A percentile compares a stretch with the other conserved stretches of the same genome.
These are phyloP conservation scores for Mesaphorura yosii DNA, from an alignment of 1,140 invertebrate species.

Conservation along the genomic window DNA sequence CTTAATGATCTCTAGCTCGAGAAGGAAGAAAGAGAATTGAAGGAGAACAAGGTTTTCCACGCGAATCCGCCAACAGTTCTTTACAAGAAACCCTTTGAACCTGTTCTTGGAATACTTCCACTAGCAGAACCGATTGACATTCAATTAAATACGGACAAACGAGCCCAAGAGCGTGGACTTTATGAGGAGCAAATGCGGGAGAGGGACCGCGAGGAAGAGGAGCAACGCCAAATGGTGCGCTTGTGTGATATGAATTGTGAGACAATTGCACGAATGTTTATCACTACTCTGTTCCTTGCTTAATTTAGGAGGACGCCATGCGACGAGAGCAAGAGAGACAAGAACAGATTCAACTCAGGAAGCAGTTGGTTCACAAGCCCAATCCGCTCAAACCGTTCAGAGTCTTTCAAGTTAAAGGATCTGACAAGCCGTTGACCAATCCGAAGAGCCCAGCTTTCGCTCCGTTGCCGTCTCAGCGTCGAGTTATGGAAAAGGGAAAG, in stretches of 20 bases:
- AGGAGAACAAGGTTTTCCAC: slow-evolving; percentile 37
- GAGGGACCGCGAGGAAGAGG: slow-evolving; percentile 37
- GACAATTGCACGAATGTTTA: neutral
- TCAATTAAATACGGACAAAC: slow-evolving; percentile 39
- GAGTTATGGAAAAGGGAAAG: slow-evolving; percentile 1
- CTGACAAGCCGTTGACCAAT: slow-evolving; percentile 20
- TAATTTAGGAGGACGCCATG: slow-evolving; percentile 11
- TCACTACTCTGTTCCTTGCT: neutral
- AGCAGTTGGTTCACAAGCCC: slow-evolving; percentile 23
- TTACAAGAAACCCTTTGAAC: slow-evolving; percentile 42
- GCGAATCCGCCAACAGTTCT: slow-evolving; percentile 40
- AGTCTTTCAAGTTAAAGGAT: slow-evolving; percentile 19
- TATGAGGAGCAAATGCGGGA: slow-evolving; percentile 37
- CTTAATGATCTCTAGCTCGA: slow-evolving; percentile 16
- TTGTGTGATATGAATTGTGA: neutral
- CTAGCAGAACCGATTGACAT: slow-evolving; percentile 38
- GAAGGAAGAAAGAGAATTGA: slow-evolving; percentile 30
- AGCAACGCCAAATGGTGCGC: slow-evolving; percentile 13
- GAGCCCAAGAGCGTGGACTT: slow-evolving; percentile 38
- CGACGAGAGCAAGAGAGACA: slow-evolving; percentile 15
- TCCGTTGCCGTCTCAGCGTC: slow-evolving; percentile 19
- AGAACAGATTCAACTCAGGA: neutral
- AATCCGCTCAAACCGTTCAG: slow-evolving; percentile 16
- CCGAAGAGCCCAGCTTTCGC: slow-evolving; percentile 25
- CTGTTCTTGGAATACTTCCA: slow-evolving; percentile 36